phyloP scores from a whole-genome alignment of 2,888 invertebrate genomes.

The Pammene fasciana region DNA sequence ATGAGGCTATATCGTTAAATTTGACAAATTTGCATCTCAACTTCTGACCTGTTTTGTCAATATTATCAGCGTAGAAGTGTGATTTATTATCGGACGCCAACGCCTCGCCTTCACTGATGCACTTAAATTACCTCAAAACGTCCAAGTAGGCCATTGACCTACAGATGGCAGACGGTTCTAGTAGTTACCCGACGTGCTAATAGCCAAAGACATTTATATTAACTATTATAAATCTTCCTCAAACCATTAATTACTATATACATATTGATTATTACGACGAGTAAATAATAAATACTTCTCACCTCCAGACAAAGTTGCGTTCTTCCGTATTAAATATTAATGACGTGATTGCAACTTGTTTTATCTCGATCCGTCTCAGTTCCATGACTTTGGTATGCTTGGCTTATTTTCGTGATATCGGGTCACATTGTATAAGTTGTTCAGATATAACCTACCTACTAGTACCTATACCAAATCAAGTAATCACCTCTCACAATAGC shows the following conservation, averaged over 20 bases:
- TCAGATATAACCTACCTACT: too few relatives aligned
- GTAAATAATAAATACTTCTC: not conserved
- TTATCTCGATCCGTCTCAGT: too few relatives aligned
- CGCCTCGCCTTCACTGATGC: not conserved
- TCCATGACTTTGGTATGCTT: too few relatives aligned
- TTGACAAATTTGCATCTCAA: slow-evolving; percentile 7
- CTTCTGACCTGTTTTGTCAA: not conserved
- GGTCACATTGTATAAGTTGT: too few relatives aligned
- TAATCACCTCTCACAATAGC: too few relatives aligned
- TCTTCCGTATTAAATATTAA: too few relatives aligned
- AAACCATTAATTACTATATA: slow-evolving; percentile 5
- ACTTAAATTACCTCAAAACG: not conserved
- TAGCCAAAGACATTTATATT: slow-evolving; percentile 5
- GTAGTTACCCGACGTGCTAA: slow-evolving; percentile 1
- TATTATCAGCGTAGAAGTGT: not conserved
- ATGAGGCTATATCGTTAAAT: not conserved
- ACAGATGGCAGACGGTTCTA: slow-evolving; percentile 9
- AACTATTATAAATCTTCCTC: slow-evolving; percentile 5
- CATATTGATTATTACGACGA: slow-evolving; percentile 15
- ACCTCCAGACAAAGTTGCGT: not conserved
- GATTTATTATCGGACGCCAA: not conserved
- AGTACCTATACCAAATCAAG: too few relatives aligned
- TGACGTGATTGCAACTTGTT: too few relatives aligned
- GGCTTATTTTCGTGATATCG: too few relatives aligned
- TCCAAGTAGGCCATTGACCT: not conserved